Percentiles rank a stretch among this genome's conserved stretches.
Conservation (phyloP, 1,140 invertebrate species). For the Drosophila tsacasi region DNA sequence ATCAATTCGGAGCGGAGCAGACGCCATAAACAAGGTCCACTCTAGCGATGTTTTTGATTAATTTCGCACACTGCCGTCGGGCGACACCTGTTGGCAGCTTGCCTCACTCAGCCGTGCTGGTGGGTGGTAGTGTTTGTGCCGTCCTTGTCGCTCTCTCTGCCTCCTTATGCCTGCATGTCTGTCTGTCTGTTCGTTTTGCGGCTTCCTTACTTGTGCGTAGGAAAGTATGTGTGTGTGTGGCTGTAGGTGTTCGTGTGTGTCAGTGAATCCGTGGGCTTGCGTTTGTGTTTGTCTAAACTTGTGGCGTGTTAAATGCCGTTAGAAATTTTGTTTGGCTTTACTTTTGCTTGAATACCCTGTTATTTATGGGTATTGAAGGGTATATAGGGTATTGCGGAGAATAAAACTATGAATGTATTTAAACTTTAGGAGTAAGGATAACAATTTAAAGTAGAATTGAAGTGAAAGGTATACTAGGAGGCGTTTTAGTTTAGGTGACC, state of each 20-base stretch:
- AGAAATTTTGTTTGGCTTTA: conserved; percentile 39
- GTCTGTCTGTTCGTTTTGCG: conserved; percentile 18
- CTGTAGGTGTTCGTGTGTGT: conserved; percentile 9
- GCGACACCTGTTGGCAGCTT: conserved; percentile 74
- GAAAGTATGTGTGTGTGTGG: conserved; percentile 1
- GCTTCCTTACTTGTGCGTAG: conserved; percentile 32
- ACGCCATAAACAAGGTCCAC: conserved; percentile 31
- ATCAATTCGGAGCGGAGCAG: not conserved
- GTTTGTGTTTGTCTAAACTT: conserved; percentile 50
- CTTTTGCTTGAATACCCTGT: conserved; percentile 27
- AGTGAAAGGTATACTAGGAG: too few relatives aligned
- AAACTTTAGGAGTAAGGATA: not conserved
- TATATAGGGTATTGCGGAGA: not conserved
- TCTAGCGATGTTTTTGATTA: conserved; percentile 32
- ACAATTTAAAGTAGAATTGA: not conserved
- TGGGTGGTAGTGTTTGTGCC: not conserved
- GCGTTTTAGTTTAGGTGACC: too few relatives aligned
- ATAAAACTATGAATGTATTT: not conserved
- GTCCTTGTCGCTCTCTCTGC: conserved; percentile 10
- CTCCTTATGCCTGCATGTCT: not conserved
- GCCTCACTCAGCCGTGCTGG: conserved; percentile 25
- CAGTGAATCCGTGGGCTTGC: conserved; percentile 12
- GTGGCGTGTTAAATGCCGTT: conserved; percentile 53
- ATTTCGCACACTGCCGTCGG: conserved; percentile 54
- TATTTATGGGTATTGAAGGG: too few relatives aligned